Evolutionary conservation across 2,113 vertebrate species (phyloP).

Genomic region (Megaceryle torquata): DNA sequence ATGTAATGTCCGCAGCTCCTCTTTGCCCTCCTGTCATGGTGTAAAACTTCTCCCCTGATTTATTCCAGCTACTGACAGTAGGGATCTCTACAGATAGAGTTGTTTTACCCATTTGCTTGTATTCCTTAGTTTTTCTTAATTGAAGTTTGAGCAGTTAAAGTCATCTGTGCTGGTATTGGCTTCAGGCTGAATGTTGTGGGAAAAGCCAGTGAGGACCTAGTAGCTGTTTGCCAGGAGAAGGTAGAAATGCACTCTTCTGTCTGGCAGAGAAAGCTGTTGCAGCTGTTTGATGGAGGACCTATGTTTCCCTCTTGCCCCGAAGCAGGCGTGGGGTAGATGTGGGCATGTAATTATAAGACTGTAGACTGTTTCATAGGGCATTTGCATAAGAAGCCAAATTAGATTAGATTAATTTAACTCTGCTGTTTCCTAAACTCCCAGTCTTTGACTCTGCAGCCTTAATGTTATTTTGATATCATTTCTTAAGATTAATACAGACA

Average conservation of each 20-base stretch:
- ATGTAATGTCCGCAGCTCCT: rapidly evolving
- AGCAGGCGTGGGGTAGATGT: not conserved
- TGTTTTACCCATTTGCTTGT: not conserved
- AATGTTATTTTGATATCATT: constrained; percentile 35
- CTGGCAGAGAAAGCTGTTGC: not conserved
- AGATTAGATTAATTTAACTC: constrained; percentile 35
- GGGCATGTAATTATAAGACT: not conserved
- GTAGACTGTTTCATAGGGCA: not conserved
- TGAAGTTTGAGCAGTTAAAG: not conserved
- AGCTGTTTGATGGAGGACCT: not conserved
- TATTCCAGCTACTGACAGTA: rapidly evolving
- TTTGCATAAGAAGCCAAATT: constrained; percentile 44
- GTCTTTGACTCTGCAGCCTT: constrained; percentile 34
- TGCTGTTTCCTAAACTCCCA: not conserved
- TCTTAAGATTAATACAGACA: constrained; percentile 25
- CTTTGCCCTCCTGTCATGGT: not conserved
- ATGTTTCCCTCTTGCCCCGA: not conserved
- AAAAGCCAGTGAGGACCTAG: not conserved
- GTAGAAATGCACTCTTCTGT: not conserved
- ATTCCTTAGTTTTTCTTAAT: not conserved
- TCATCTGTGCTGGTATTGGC: not conserved
- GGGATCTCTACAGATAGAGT: not conserved
- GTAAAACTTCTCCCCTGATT: not conserved
- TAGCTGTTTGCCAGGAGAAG: not conserved
- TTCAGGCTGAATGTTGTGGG: not conserved